Evolutionary conservation across 2,888 invertebrate genomes (phyloP), one percentile per base, ranked within the genome.

Genomic region (Trachelus stipa): DNA sequence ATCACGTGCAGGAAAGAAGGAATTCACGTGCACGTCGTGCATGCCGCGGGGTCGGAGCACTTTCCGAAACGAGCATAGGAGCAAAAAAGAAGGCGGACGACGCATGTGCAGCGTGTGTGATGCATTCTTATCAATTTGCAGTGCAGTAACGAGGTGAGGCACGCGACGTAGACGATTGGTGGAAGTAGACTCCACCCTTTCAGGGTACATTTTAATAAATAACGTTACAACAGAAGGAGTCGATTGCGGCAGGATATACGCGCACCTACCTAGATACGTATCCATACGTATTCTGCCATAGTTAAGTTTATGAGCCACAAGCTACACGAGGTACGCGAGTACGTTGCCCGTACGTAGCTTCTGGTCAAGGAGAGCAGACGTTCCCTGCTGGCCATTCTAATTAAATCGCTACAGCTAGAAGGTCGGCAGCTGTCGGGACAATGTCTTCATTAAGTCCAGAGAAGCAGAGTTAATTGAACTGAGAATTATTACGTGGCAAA

Each of bases 111-210:
- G 83, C 74, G 74, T 71, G 73, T n/a, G 78, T 86, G 84, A 82
- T 86, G 85, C 85, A 87, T 86, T 89, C 89, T 90, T 91, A 90
- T 90, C 90, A 91, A 89, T 91, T 88, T 87, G 81, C 86, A 85
- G 79, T 79, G 83, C 82, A 82, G 85, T 90, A 90, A 91, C 89
- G 89, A 89, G 88, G 79, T 80, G 81, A 81, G 84, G 84, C 91
- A 90, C 90, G 90, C 91, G 86, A 90, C 83, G 85, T n/a, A 73
- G 80, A 81, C 81, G 77, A 90, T 90, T 90, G 90, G 90, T 82
- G 87, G 84, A 81, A 79, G 74, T 81, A 83, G 81, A 85, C 90
- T 90, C 90, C 89, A 88, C 90, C 90, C 88, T 89, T 86, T 83
- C 80, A 81, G 78, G 81, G 86, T 87, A 88, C 85, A 87, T 90